phyloP scores from a whole-genome alignment of 2,113 vertebrate species.

The Brienomyrus brachyistius region DNA sequence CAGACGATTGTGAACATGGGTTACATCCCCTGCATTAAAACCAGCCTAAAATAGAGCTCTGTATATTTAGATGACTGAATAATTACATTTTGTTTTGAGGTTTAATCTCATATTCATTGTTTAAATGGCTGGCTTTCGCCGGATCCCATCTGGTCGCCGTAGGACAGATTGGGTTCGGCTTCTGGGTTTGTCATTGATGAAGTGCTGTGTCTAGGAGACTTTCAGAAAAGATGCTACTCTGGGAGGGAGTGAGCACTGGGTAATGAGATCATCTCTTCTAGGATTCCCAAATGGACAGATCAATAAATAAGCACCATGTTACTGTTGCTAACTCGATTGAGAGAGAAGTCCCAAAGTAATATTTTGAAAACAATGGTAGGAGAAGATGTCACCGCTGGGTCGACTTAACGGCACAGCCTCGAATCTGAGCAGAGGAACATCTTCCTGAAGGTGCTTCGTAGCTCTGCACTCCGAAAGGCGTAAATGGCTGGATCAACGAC shows the following conservation, averaged over 20 bases:
- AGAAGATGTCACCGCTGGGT: not conserved
- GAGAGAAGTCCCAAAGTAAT: not conserved
- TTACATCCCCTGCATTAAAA: not conserved
- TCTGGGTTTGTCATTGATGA: not conserved
- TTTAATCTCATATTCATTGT: not conserved
- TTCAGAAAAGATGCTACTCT: not conserved
- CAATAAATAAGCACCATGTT: not conserved
- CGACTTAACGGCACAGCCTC: constrained; percentile 25
- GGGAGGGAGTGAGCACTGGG: not conserved
- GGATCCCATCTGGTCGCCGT: not conserved
- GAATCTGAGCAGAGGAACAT: constrained; percentile 63
- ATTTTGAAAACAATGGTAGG: not conserved
- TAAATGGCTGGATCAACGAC: constrained; percentile 90
- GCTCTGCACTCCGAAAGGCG: constrained; percentile 80
- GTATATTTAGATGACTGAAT: not conserved
- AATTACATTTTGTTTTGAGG: not conserved
- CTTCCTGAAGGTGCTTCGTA: constrained; percentile 74
- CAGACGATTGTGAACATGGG: not conserved
- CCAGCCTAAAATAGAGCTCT: not conserved
- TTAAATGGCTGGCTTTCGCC: not conserved
- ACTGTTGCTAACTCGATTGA: not conserved
- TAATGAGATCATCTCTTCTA: not conserved
- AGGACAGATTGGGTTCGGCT: not conserved
- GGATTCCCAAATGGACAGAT: not conserved
- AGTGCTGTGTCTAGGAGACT: not conserved